Evolutionary conservation across 1,140 invertebrate species (phyloP), one percentile per base, ranked within the genome.

Genomic region (Drosophila arawakana): DNA sequence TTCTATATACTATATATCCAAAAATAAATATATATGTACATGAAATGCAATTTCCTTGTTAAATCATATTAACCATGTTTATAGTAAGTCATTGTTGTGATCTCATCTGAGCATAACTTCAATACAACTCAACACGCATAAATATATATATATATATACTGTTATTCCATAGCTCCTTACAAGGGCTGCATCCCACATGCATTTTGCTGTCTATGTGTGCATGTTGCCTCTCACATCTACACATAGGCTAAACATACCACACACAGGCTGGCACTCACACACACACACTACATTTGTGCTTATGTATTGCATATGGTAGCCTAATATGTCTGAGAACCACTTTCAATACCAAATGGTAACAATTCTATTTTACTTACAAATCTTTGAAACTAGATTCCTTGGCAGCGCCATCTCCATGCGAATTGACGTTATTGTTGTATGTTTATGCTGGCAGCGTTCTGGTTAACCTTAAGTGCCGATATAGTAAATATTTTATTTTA

Each of bases 291-390:
- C 41, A 10, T 49, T 7, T 44, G 35, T 34, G 37, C 41, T 11
- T 50, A 10, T 52, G 57, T 52, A 9, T 50, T 54, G 50, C 7
- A 9, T 47, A 30, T 49, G 18, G 59, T 49, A 41, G 59, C 35
- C 59, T 52, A 62, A 50, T 58, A 34, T 50, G 44, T 72, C 30
- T 59, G 46, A 73, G 71, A 68, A 70, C 54, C 69, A 83, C 69
- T 83, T 86, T 86, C 67, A 71, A 71, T 65, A 59, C 43, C 37
- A 62, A 30, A 30, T 30, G 25, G 54, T 46, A 18, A 60, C 70
- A 65, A 88, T 79, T 68, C 46, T 71, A 62, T 35, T 81, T 82
- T 75, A 90, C 86, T 90, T 78, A 90, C 86, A 90, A 43, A 91
- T 90, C 80, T 83, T 89, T 41, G 77, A 62, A 55, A 76, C 59